phyloP scores from a whole-genome alignment of 2,113 vertebrate genomes.

The Limnothrissa miodon region DNA sequence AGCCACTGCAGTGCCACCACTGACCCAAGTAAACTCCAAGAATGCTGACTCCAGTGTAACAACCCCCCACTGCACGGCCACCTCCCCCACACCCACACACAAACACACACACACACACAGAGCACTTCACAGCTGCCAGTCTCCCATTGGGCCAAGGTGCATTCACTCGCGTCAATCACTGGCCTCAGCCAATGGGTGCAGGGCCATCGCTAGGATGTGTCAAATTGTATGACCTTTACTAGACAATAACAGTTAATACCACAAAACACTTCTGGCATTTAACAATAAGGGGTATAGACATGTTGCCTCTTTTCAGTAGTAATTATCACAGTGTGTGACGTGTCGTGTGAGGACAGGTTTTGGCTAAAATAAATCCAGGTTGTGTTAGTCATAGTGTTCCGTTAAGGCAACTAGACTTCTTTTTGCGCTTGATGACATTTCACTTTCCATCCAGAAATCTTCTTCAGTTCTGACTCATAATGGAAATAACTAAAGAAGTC shows the following conservation, averaged over 20 bases:
- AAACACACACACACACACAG: neutral
- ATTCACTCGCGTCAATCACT: slow-evolving; percentile 16
- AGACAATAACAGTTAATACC: neutral
- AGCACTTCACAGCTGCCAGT: slow-evolving; percentile 11
- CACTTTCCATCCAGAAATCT: no score
- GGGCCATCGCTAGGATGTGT: neutral
- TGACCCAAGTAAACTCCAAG: slow-evolving; percentile 51
- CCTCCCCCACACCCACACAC: no score
- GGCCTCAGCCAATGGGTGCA: slow-evolving; percentile 14
- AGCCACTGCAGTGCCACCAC: slow-evolving; percentile 58
- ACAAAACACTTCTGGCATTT: slow-evolving; percentile 13
- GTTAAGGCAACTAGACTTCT: no score
- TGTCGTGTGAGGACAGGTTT: neutral
- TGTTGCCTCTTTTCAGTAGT: neutral
- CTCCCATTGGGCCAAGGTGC: neutral
- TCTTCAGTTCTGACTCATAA: no score
- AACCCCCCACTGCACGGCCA: no score
- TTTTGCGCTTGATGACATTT: no score
- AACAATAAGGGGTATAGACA: neutral
- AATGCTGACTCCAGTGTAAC: slow-evolving; percentile 71
- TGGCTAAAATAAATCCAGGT: no score
- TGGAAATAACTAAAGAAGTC: no score
- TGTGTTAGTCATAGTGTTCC: no score
- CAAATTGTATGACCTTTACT: slow-evolving; percentile 8
- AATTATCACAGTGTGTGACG: neutral